Conservation (phyloP, 2,888 invertebrate species). For the Pharmacophagus antenor region DNA sequence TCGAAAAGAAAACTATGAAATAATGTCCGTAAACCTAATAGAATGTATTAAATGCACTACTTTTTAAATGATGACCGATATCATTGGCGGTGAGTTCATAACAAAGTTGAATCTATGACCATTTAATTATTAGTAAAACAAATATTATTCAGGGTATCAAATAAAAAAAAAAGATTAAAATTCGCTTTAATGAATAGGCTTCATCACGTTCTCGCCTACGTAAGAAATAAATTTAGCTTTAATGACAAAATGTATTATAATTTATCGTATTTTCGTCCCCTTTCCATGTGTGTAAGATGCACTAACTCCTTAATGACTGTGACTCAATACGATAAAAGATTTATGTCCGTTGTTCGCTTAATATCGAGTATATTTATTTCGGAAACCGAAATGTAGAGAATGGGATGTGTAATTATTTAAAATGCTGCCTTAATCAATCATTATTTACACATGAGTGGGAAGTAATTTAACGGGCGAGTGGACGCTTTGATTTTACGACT, state of each 20-base stretch:
- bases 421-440: constrained; percentile 31
- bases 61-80: no score
- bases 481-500: constrained; percentile 59
- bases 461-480: constrained; percentile 54
- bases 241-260: constrained; percentile 34
- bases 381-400: constrained; percentile 20
- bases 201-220: background rate
- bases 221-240: background rate
- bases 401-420: constrained; percentile 31
- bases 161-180: background rate
- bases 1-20: no score
- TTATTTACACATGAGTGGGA: constrained; percentile 43
- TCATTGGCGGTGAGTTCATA: no score
- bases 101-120: background rate
- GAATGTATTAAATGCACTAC: no score
- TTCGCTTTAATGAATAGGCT: background rate
- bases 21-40: no score
- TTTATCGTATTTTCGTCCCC: constrained; percentile 59
- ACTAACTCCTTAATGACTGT: constrained; percentile 49
- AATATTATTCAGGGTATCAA: background rate
- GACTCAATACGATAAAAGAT: constrained; percentile 66
- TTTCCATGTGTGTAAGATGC: constrained; percentile 60
- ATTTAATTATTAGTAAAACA: background rate
- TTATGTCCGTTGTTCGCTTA: constrained; percentile 45
- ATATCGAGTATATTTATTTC: constrained; percentile 38